A percentile compares a stretch with the other conserved stretches of the same genome.
phyloP scores from a whole-genome alignment of 2,797 vertebrate genomes.

The Acestrorhynchus altus region DNA sequence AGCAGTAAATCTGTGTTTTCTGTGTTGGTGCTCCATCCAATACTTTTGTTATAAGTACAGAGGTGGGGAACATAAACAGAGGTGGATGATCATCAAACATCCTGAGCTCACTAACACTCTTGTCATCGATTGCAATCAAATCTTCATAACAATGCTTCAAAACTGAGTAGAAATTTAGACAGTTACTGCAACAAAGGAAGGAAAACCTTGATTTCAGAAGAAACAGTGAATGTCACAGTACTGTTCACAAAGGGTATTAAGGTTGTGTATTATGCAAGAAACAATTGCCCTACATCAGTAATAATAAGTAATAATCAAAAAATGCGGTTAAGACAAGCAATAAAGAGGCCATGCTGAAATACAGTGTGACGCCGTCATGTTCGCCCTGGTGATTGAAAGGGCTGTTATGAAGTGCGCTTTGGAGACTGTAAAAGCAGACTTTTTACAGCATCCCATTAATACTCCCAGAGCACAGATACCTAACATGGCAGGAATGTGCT shows the following conservation, averaged over 20 bases:
- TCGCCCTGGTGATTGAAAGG: conserved; percentile 43
- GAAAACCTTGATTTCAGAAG: too few relatives aligned
- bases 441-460: conserved; percentile 57
- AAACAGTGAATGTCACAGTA: too few relatives aligned
- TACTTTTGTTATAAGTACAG: too few relatives aligned
- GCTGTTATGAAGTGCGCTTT: conserved; percentile 16
- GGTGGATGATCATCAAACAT: too few relatives aligned
- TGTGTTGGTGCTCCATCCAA: too few relatives aligned
- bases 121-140: too few relatives aligned
- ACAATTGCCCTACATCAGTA: conserved; percentile 1
- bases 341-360: conserved; percentile 19
- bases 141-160: too few relatives aligned
- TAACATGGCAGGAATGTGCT: conserved; percentile 71
- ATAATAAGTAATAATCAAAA: conserved; percentile 41
- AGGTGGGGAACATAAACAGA: too few relatives aligned
- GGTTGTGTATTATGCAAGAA: conserved; percentile 1
- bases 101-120: too few relatives aligned
- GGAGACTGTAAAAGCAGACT: conserved; percentile 51
- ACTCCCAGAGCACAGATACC: conserved; percentile 64
- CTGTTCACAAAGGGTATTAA: conserved; percentile 14
- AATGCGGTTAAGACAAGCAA: conserved; percentile 20
- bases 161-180: too few relatives aligned
- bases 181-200: too few relatives aligned
- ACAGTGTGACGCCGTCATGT: conserved; percentile 30
- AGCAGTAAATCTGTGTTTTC: too few relatives aligned